These are phyloP conservation scores for Caranx ignobilis DNA, from an alignment of 2,113 vertebrate genomes.

Conservation along the genomic window DNA sequence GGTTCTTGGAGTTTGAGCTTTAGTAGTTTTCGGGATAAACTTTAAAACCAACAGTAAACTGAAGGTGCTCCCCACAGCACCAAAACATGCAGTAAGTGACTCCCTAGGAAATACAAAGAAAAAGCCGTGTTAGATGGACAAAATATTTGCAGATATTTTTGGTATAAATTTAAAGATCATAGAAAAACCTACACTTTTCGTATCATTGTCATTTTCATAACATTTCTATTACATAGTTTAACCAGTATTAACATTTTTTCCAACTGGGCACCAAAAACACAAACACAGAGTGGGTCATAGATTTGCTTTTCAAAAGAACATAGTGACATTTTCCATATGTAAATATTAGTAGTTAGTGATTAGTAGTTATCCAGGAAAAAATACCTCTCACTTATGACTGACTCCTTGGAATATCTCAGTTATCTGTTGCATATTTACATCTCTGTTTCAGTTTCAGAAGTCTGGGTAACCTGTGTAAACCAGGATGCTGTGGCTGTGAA, in stretches of 20 bases:
- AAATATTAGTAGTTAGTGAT: too few species aligned
- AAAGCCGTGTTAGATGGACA: not conserved
- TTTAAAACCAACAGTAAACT: constrained; percentile 84
- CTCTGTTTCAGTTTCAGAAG: too few species aligned
- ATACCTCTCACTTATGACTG: too few species aligned
- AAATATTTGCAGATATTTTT: not conserved
- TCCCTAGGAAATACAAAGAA: constrained; percentile 78
- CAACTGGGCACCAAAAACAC: not conserved
- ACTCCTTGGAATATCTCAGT: too few species aligned
- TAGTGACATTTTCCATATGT: too few species aligned
- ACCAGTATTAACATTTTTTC: not conserved
- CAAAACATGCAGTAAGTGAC: constrained; percentile 80
- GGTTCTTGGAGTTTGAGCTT: constrained; percentile 64
- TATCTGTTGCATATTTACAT: too few species aligned
- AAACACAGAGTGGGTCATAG: too few species aligned
- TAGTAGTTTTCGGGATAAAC: constrained; percentile 88
- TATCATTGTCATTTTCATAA: not conserved
- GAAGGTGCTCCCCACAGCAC: constrained; percentile 83
- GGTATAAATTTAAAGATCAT: not conserved
- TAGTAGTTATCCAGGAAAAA: too few species aligned
- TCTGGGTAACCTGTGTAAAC: too few species aligned
- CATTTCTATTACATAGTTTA: not conserved
- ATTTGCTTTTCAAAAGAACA: too few species aligned
- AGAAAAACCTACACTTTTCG: too few species aligned
- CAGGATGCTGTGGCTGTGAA: too few species aligned